phyloP scores from a whole-genome alignment of 2,113 vertebrate species.

The Alces alces region DNA sequence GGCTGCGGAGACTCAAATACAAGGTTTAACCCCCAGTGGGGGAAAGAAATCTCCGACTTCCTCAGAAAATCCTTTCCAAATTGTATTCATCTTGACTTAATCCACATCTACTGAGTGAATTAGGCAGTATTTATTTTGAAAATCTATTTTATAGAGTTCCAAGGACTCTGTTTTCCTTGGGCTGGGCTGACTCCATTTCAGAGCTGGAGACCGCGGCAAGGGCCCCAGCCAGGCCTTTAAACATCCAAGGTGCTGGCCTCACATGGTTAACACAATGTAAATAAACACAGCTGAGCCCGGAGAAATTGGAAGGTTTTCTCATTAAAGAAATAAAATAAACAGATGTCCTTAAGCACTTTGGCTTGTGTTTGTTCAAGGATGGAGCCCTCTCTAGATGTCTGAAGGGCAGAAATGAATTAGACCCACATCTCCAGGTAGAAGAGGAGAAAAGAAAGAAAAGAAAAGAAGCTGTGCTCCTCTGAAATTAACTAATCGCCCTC shows the following conservation, averaged over 20 bases:
- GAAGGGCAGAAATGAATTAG: slow-evolving; percentile 75
- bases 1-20: slow-evolving; percentile 62
- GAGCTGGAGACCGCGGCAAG: slow-evolving; percentile 68
- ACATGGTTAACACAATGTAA: slow-evolving; percentile 83
- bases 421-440: slow-evolving; percentile 72
- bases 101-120: slow-evolving; percentile 84
- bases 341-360: slow-evolving; percentile 88
- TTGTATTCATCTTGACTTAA: slow-evolving; percentile 89
- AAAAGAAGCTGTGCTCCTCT: slow-evolving; percentile 56
- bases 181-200: slow-evolving; percentile 72
- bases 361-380: slow-evolving; percentile 85
- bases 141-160: slow-evolving; percentile 84
- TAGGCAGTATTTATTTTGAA: slow-evolving; percentile 87
- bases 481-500: slow-evolving; percentile 80
- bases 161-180: slow-evolving; percentile 83
- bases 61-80: slow-evolving; percentile 87
- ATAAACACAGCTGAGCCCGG: slow-evolving; percentile 88
- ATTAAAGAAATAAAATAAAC: slow-evolving; percentile 91
- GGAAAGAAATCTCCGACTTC: slow-evolving; percentile 84
- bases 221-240: slow-evolving; percentile 68
- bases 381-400: slow-evolving; percentile 80
- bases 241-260: slow-evolving; percentile 79
- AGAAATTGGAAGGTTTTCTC: slow-evolving; percentile 86
- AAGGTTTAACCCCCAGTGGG: slow-evolving; percentile 80
- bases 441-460: not conserved